These are phyloP conservation scores for Nasonia vitripennis DNA, from an alignment of 1,140 invertebrate genomes.

Conservation along the genomic window DNA sequence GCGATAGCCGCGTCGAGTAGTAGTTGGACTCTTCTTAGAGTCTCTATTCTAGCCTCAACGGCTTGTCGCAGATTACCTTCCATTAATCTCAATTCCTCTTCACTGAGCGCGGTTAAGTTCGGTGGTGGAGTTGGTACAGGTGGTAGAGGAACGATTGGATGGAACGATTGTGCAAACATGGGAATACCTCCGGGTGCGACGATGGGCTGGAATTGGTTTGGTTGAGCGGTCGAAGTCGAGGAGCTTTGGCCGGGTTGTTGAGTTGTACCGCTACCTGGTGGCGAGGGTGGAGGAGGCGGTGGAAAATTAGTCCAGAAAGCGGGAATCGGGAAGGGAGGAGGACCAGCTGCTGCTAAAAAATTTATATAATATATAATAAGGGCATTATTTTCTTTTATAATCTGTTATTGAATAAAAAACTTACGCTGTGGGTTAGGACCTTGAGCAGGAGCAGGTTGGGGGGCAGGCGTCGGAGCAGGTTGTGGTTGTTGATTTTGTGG, in stretches of 20 bases:
- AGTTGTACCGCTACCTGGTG: constrained; percentile 36
- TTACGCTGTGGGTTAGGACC: constrained; percentile 63
- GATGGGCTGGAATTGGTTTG: constrained; percentile 61
- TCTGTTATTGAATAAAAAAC: constrained; percentile 6
- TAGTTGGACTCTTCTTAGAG: constrained; percentile 70
- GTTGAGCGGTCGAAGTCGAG: constrained; percentile 54
- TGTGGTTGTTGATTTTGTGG: constrained; percentile 66
- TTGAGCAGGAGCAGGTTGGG: constrained; percentile 68
- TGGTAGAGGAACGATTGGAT: constrained; percentile 81
- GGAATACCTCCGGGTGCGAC: constrained; percentile 72
- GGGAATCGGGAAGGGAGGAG: constrained; percentile 65
- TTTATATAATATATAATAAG: neutral
- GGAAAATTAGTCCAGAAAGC: constrained; percentile 68
- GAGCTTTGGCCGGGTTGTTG: constrained; percentile 49
- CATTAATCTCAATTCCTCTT: constrained; percentile 90
- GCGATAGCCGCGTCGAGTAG: constrained; percentile 70
- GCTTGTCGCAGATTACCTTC: constrained; percentile 91
- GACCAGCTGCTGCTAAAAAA: constrained; percentile 60
- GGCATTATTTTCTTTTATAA: neutral
- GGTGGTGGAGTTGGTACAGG: constrained; percentile 82
- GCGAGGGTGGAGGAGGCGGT: constrained; percentile 57
- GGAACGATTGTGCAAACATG: constrained; percentile 77
- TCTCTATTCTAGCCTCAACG: constrained; percentile 91
- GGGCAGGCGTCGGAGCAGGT: constrained; percentile 63
- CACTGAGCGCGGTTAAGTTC: constrained; percentile 83